Base-by-base conservation (phyloP, 2,797 vertebrate species). In the Syngnathus acus region DNA sequence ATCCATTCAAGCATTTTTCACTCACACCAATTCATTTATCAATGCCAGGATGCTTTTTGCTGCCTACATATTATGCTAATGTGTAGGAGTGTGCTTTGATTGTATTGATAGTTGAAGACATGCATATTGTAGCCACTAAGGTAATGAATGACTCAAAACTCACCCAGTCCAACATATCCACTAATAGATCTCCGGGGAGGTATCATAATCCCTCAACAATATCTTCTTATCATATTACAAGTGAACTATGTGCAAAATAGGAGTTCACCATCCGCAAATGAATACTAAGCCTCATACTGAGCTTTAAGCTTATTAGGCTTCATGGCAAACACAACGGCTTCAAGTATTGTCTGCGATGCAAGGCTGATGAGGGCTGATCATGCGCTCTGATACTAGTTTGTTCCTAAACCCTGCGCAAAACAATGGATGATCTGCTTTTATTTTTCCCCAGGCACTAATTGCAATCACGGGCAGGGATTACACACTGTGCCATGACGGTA, bases 141-240 rank as follows among this genome's bases (percentile, higher is more conserved):
- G 79, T 87, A 85, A 87, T 88, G 86, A 85, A 87, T 88, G 86
- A 84, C 86, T 88, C 80, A 84, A 75, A 82, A 83, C 80, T 82
- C 79, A 84, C 78, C 73, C 78, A 80, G 79, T 68, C 73, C 71
- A 81, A 83, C 40, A 88, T 85, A 88, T 81, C 82, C 82, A 73
- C 80, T 88, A 85, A 87, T 87, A 88, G 85, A 90, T 91, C 85
- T 85, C 84, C 43, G 58, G 81, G 71, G 82, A 89, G 88, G 89
- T 88, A 88, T 80, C 83, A 77, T 91, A 89, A 91, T 91, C 89
- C 88, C 77, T 78, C 83, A 88, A 89, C 89, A 89, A 88, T 89
- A 89, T 89, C 82, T 86, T 70, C 80, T 90, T 86, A 87, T 90
- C 87, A 87, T 86, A 87, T 87, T 86, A 88, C 89, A 88, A 85